Evolutionary conservation across 2,113 vertebrate genomes (phyloP), one percentile per base, ranked within the genome.

Genomic region (Pseudopodoces humilis): DNA sequence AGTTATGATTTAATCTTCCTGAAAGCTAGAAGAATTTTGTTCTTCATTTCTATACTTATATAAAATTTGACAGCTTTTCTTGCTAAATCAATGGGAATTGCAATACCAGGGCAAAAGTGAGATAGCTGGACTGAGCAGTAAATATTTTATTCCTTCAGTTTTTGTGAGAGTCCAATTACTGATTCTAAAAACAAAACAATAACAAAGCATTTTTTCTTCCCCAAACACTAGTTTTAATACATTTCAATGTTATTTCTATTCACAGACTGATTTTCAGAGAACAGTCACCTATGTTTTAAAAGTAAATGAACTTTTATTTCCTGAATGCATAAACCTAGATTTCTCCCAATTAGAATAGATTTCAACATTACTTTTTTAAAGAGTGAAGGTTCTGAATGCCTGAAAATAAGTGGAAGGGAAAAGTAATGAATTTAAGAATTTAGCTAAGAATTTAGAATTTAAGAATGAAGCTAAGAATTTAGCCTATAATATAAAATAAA

Each of bases 1-100:
- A 94, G 27, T 88, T 94, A 93, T 79, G 62, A 95, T 86, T 93
- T 95, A 92, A 83, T 95, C 55, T 96, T 95, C 55, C 78, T 88
- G 69, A 89, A 91, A 85, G 59, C 64, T 58, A 28, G 64, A 72
- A 67, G 71, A 86, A 89, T 75, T 75, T 39, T 77, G 47, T 89
- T 95, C 20, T 80, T 95, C 52, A 86, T 92, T 93, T 90, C 78
- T 92, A 30, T 31, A 60, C 31, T 63, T 59, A 41, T 15, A 33
- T 93, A 64, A 96, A 75, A 82, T 94, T 81, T 91, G 74, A 60
- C 67, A 94, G 49, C 18, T 83, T 56, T 96, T 56, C n/a, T 93
- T 88, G 44, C 88, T 75, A 91, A 95, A 92, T 88, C 60, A 91
- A 72, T 95, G 76, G 70, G 89, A 86, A 77, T 88, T 90, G 65